These are phyloP conservation scores for Sinodicranocentrus sp. DNA, from an alignment of 2,888 invertebrate genomes.

Conservation along the genomic window DNA sequence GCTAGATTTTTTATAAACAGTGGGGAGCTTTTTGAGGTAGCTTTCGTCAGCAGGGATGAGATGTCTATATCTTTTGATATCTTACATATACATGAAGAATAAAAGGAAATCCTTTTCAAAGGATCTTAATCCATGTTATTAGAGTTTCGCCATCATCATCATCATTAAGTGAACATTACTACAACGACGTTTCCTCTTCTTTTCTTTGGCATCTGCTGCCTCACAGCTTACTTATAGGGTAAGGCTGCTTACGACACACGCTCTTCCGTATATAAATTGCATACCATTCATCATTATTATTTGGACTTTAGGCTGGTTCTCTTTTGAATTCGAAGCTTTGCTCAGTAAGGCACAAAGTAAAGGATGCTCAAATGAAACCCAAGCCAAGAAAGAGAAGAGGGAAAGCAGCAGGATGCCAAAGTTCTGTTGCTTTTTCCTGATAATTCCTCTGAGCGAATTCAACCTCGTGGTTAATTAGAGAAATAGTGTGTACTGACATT, in stretches of 20 bases:
- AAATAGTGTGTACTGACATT: neutral
- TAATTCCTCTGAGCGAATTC: constrained; percentile 42
- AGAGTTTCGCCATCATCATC: constrained; percentile 52
- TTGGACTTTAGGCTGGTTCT: constrained; percentile 5
- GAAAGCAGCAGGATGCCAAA: constrained; percentile 44
- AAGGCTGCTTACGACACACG: neutral
- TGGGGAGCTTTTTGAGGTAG: neutral
- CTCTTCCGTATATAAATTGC: constrained; percentile 16
- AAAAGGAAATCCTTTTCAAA: constrained; percentile 42
- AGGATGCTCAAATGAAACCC: neutral
- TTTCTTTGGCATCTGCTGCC: constrained; percentile 18
- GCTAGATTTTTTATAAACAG: constrained; percentile 22
- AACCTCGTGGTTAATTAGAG: constrained; percentile 54
- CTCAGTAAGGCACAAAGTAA: neutral
- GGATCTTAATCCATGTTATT: constrained; percentile 63
- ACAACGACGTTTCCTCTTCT: constrained; percentile 26
- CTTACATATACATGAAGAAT: constrained; percentile 15
- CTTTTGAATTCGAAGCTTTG: constrained; percentile 10
- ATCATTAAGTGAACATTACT: constrained; percentile 53
- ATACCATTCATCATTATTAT: constrained; percentile 40
- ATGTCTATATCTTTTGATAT: constrained; percentile 32
- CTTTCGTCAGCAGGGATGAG: neutral
- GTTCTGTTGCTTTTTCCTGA: constrained; percentile 33
- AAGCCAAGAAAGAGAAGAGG: neutral
- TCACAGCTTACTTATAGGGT: too few relatives aligned